Percentiles rank a stretch among this genome's conserved stretches.
Evolutionary conservation across 2,888 invertebrate species (phyloP).

Genomic region (Papilio protenor): DNA sequence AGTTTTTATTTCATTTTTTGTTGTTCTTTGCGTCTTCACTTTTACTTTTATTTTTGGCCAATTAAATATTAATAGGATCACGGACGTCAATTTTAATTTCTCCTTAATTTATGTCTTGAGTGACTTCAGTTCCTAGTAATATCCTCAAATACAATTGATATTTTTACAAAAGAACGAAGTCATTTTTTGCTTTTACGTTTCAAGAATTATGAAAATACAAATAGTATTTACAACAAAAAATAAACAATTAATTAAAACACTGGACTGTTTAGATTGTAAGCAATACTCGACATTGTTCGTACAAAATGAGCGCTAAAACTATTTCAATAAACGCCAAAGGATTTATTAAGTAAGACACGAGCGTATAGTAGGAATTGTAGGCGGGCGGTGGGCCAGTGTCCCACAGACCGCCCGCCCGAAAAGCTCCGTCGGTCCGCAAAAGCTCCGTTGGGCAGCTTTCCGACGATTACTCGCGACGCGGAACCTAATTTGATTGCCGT

Average conservation of each 20-base stretch:
- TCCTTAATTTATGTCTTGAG: conserved; percentile 10
- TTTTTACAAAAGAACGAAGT: background rate
- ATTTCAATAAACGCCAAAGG: conserved; percentile 21
- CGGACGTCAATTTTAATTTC: conserved; percentile 8
- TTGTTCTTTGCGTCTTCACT: background rate
- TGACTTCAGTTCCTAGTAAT: background rate
- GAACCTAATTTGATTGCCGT: conserved; percentile 81
- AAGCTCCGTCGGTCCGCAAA: conserved; percentile 63
- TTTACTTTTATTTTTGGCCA: background rate
- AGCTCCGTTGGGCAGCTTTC: conserved; percentile 78
- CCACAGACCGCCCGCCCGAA: conserved; percentile 26
- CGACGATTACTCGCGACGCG: conserved; percentile 80
- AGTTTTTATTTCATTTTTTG: background rate
- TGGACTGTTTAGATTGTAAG: background rate
- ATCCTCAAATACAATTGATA: background rate
- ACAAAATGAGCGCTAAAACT: conserved; percentile 16
- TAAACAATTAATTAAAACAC: background rate
- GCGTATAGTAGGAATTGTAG: conserved; percentile 16
- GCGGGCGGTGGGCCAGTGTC: conserved; percentile 11
- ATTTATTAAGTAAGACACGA: conserved; percentile 25
- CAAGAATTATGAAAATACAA: background rate
- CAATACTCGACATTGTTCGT: conserved; percentile 7
- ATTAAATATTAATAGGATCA: conserved; percentile 23
- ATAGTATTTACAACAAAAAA: background rate
- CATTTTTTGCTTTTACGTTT: background rate